Conservation (phyloP, 2,797 vertebrate genomes). For the Chelidonichthys spinosus region DNA sequence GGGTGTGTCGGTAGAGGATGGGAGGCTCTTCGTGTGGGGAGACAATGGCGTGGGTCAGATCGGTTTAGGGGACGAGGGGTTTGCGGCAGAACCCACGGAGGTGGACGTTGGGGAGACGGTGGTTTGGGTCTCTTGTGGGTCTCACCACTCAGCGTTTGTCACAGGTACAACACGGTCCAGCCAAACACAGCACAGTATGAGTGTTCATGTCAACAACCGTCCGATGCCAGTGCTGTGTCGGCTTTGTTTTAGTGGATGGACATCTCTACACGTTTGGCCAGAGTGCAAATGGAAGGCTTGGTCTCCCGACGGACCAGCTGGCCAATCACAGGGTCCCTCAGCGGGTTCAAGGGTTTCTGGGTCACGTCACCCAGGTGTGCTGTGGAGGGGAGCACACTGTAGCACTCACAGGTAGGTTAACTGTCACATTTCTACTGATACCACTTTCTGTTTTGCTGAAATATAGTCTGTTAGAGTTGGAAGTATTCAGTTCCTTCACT, state of each 20-base stretch:
- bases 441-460: background rate
- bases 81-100: slow-evolving; percentile 82
- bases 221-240: background rate
- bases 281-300: slow-evolving; percentile 86
- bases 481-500: background rate
- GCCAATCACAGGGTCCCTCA: slow-evolving; percentile 88
- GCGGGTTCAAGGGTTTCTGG: slow-evolving; percentile 84
- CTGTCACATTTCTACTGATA: background rate
- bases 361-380: slow-evolving; percentile 85
- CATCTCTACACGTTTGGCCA: slow-evolving; percentile 91
- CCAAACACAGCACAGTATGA: slow-evolving; percentile 10
- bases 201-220: background rate
- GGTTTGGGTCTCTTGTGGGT: slow-evolving; percentile 90
- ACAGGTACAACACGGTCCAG: slow-evolving; percentile 66
- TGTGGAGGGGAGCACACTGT: slow-evolving; percentile 92
- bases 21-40: slow-evolving; percentile 92
- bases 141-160: slow-evolving; percentile 92
- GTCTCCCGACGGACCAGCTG: slow-evolving; percentile 84
- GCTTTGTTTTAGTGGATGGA: slow-evolving; percentile 81
- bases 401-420: slow-evolving; percentile 86
- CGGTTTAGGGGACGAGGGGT: slow-evolving; percentile 82
- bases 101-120: slow-evolving; percentile 85
- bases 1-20: slow-evolving; percentile 82
- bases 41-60: slow-evolving; percentile 93
- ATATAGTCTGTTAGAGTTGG: background rate